phyloP scores from a whole-genome alignment of 2,888 invertebrate genomes.

The Yponomeuta sedellus region DNA sequence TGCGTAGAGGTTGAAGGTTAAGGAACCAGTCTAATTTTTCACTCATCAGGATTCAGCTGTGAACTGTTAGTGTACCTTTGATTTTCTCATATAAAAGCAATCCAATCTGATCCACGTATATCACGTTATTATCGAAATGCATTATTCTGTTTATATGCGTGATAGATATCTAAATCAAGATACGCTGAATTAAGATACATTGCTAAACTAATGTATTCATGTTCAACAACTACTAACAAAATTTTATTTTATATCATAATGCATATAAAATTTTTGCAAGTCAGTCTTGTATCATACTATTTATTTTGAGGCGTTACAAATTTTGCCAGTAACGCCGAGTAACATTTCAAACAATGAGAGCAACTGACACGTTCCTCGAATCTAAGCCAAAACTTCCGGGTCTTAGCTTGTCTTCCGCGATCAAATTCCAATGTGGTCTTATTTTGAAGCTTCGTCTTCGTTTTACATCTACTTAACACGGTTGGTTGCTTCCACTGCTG shows the following conservation, averaged over 20 bases:
- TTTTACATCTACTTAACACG: neutral
- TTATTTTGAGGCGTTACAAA: no score
- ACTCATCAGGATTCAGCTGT: no score
- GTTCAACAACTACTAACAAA: neutral
- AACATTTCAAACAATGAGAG: neutral
- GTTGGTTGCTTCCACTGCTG: neutral
- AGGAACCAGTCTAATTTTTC: no score
- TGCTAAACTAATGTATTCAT: neutral
- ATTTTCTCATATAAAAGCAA: no score
- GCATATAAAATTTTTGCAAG: neutral
- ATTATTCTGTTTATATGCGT: no score
- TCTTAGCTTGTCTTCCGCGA: neutral
- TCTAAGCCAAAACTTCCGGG: neutral
- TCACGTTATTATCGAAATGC: no score
- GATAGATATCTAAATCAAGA: no score
- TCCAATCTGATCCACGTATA: no score
- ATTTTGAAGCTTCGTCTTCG: neutral
- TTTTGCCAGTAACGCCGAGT: neutral
- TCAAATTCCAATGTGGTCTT: neutral
- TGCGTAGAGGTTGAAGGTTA: no score
- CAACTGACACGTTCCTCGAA: neutral
- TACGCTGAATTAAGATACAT: neutral
- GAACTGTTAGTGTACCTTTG: no score
- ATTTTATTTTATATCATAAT: neutral
- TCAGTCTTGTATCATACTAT: neutral